Conservation (phyloP, 37 sponge, comb jelly and placozoan species). For the Chondrosia reniformis region DNA sequence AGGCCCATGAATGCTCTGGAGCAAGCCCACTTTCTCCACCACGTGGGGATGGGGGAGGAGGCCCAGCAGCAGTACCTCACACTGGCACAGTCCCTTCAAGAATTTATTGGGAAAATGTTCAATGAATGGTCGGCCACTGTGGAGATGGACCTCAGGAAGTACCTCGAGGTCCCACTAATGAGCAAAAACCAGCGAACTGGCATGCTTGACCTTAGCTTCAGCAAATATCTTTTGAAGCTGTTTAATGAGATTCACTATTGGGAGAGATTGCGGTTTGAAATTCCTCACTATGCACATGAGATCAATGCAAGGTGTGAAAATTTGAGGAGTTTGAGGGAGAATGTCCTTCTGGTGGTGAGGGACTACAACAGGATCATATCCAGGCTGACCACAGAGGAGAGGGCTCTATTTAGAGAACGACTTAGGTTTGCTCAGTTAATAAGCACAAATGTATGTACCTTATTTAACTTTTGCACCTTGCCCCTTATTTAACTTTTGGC, state of each 20-base stretch:
- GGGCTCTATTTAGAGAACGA: conserved; percentile 85
- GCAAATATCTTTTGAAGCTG: conserved; percentile 75
- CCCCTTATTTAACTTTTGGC: too few relatives aligned
- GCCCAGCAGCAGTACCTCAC: conserved; percentile 70
- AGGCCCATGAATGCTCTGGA: conserved; percentile 83
- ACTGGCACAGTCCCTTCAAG: conserved; percentile 84
- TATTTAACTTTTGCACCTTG: too few relatives aligned
- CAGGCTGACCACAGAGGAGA: conserved; percentile 73
- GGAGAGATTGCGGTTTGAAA: conserved; percentile 95
- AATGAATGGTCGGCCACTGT: conserved; percentile 86
- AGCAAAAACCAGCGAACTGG: conserved; percentile 25
- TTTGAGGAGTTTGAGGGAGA: conserved; percentile 86
- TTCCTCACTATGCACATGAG: conserved; percentile 89
- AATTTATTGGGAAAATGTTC: conserved; percentile 91
- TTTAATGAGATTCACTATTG: conserved; percentile 93
- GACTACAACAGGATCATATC: conserved; percentile 94
- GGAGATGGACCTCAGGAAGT: conserved; percentile 75
- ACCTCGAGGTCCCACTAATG: conserved; percentile 86
- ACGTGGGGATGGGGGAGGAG: conserved; percentile 88
- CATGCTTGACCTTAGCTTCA: conserved; percentile 78
- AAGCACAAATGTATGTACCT: background rate
- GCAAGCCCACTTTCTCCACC: conserved; percentile 80
- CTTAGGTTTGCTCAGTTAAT: conserved; percentile 17
- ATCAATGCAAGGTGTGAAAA: conserved; percentile 84
- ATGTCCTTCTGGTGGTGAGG: conserved; percentile 89